Evolutionary conservation across 2,797 vertebrate genomes (phyloP).

Genomic region (Bradypus variegatus): DNA sequence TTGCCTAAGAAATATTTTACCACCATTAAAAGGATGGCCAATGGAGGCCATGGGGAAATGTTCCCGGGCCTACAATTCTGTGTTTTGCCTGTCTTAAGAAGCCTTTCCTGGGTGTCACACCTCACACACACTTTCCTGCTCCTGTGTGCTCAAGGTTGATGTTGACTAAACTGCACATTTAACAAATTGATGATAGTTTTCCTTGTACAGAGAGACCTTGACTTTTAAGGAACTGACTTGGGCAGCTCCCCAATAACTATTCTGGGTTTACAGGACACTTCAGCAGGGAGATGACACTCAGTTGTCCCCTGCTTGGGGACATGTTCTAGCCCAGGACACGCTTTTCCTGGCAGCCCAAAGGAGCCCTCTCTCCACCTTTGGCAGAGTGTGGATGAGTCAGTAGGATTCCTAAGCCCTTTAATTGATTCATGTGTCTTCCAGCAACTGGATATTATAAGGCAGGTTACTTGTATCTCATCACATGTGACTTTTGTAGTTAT

Average conservation of each 20-base stretch:
- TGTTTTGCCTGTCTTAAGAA: not conserved
- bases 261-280: not conserved
- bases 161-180: not conserved
- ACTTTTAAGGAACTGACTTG: not conserved
- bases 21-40: not conserved
- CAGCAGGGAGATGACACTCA: not conserved
- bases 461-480: not conserved
- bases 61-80: not conserved
- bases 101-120: not conserved
- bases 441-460: not conserved
- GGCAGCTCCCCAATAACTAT: not conserved
- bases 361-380: not conserved
- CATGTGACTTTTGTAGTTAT: not conserved
- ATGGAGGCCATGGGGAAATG: not conserved
- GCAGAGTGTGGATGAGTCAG: not conserved
- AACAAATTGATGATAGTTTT: not conserved
- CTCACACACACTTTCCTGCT: not conserved
- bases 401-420: not conserved
- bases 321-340: not conserved
- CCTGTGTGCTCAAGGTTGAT: not conserved
- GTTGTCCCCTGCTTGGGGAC: not conserved
- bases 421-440: not conserved
- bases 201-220: not conserved
- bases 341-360: not conserved
- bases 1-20: not conserved